A percentile compares a stretch with the other conserved stretches of the same genome.
phyloP scores from a whole-genome alignment of 2,888 invertebrate species.

The Blomia tropicalis region DNA sequence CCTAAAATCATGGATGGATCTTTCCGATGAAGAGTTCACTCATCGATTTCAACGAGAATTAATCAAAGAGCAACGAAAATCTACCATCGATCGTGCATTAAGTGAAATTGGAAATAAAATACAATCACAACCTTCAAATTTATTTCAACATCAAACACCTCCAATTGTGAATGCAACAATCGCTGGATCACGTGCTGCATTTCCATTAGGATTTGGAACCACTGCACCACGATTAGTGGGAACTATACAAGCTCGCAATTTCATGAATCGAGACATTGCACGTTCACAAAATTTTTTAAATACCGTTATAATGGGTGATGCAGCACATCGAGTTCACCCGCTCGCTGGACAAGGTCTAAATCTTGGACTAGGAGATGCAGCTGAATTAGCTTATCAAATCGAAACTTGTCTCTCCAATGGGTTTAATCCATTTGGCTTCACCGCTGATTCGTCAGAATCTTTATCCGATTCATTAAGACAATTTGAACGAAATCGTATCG shows the following conservation, averaged over 20 bases:
- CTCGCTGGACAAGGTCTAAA: conserved; percentile 96
- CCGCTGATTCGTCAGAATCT: neutral
- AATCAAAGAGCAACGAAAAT: neutral
- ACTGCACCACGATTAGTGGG: conserved; percentile 39
- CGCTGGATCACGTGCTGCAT: conserved; percentile 36
- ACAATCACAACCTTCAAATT: neutral
- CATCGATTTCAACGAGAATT: conserved; percentile 52
- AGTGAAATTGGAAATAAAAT: neutral
- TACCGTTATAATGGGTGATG: conserved; percentile 34
- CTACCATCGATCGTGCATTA: neutral
- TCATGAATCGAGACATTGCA: neutral
- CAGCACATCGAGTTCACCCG: conserved; percentile 66
- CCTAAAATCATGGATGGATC: conserved; percentile 52
- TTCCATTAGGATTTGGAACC: conserved; percentile 40
- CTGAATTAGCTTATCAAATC: conserved; percentile 52
- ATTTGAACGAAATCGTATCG: conserved; percentile 24
- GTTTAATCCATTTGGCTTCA: conserved; percentile 41
- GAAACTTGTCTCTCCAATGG: conserved; percentile 56
- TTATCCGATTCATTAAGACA: conserved; percentile 16
- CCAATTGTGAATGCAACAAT: conserved; percentile 37
- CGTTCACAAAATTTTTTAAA: neutral
- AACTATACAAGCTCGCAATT: conserved; percentile 28
- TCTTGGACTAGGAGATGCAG: conserved; percentile 84
- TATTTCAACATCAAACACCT: conserved; percentile 26
- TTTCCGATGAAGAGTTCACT: conserved; percentile 63